A percentile compares a stretch with the other conserved stretches of the same genome.
Conservation (phyloP, 1,140 invertebrate species). For the Carposina sasakii region DNA sequence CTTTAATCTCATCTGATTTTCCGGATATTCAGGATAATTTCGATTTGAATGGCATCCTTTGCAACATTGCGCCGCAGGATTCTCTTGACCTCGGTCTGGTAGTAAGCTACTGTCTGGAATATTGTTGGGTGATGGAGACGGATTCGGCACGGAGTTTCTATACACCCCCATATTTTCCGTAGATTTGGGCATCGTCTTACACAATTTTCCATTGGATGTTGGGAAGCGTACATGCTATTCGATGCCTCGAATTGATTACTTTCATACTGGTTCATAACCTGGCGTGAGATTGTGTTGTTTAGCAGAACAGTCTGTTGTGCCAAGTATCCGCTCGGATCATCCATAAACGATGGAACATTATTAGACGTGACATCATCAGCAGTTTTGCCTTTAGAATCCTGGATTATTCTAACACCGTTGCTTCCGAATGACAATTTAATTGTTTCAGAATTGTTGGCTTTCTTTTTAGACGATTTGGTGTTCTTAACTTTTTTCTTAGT, state of each 20-base stretch:
- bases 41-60: conserved; percentile 64
- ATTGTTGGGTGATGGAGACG: conserved; percentile 59
- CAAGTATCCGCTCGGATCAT: conserved; percentile 91
- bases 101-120: conserved; percentile 73
- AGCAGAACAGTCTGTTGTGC: conserved; percentile 88
- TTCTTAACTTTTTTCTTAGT: conserved; percentile 77
- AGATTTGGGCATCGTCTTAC: conserved; percentile 32
- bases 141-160: conserved; percentile 51
- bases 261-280: conserved; percentile 71
- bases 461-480: conserved; percentile 74
- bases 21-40: conserved; percentile 38
- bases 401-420: conserved; percentile 49
- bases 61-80: conserved; percentile 40
- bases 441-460: conserved; percentile 61
- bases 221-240: conserved; percentile 25
- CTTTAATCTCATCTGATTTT: conserved; percentile 44
- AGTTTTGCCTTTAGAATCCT: conserved; percentile 44
- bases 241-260: conserved; percentile 44
- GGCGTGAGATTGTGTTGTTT: conserved; percentile 86
- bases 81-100: conserved; percentile 55
- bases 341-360: conserved; percentile 79
- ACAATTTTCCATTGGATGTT: conserved; percentile 37
- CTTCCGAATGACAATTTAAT: conserved; percentile 44
- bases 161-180: conserved; percentile 42
- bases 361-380: conserved; percentile 43